Conservation (phyloP, 2,797 vertebrate species). For the Holocentrus rufus region DNA sequence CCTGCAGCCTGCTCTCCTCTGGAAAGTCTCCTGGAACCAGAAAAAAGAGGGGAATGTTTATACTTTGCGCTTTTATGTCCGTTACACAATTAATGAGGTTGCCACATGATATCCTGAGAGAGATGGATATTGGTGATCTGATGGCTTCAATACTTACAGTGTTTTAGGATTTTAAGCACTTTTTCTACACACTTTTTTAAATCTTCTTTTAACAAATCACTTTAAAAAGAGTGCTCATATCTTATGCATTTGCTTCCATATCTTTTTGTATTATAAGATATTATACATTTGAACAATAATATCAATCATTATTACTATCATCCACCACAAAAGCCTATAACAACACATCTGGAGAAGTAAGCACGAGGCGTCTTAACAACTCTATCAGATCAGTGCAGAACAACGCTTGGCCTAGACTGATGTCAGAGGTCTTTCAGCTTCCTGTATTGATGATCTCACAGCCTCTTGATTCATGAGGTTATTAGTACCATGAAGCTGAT, state of each 20-base stretch:
- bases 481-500: conserved; percentile 7
- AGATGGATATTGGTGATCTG: background rate
- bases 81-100: conserved; percentile 32
- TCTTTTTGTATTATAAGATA: no score
- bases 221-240: no score
- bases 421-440: conserved; percentile 5
- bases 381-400: no score
- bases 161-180: conserved; percentile 10
- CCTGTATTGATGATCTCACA: background rate
- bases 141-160: background rate
- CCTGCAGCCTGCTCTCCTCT: conserved; percentile 29
- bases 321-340: no score
- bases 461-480: background rate
- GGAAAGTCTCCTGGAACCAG: conserved; percentile 42
- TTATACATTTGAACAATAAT: no score
- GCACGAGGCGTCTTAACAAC: no score
- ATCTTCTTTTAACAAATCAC: no score
- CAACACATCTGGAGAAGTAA: no score
- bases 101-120: conserved; percentile 25
- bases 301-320: no score
- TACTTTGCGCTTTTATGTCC: conserved; percentile 47
- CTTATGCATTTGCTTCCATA: no score
- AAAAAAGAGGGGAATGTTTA: conserved; percentile 41
- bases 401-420: background rate
- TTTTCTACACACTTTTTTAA: conserved; percentile 6